A percentile compares a stretch with the other conserved stretches of the same genome.
phyloP scores from a whole-genome alignment of 53 echinoderm and acorn worm species.

The Apostichopus leukothele region DNA sequence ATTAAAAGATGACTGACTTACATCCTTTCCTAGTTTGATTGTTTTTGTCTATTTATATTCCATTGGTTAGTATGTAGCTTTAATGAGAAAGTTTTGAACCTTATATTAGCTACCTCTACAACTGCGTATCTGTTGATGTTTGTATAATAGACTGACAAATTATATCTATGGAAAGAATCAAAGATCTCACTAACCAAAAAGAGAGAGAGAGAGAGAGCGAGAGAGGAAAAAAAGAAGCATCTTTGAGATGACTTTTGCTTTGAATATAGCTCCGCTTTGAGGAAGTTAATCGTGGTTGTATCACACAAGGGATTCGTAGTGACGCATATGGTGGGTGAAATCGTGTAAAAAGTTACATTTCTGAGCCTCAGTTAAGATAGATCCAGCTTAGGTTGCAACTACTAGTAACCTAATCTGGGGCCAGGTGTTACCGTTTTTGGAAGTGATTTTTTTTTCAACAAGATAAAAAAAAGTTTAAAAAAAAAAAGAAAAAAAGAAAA shows the following conservation, averaged over 20 bases:
- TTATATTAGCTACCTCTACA: not conserved
- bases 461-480: not conserved
- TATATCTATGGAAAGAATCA: not conserved
- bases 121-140: not conserved
- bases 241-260: not conserved
- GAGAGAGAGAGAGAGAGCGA: not conserved
- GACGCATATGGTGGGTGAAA: not conserved
- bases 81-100: not conserved
- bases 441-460: not conserved
- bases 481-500: too few species aligned
- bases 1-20: too few species aligned
- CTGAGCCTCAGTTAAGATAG: not conserved
- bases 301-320: conserved; percentile 1
- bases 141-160: not conserved
- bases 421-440: not conserved
- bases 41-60: too few species aligned
- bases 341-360: not conserved
- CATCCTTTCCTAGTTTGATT: too few species aligned
- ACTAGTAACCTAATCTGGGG: not conserved
- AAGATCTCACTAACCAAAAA: not conserved
- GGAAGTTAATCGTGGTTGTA: not conserved
- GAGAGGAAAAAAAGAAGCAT: too few species aligned
- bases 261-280: not conserved
- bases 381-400: not conserved
- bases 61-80: not conserved